Evolutionary conservation across 2,113 vertebrate genomes (phyloP).

Genomic region (Clarias gariepinus): DNA sequence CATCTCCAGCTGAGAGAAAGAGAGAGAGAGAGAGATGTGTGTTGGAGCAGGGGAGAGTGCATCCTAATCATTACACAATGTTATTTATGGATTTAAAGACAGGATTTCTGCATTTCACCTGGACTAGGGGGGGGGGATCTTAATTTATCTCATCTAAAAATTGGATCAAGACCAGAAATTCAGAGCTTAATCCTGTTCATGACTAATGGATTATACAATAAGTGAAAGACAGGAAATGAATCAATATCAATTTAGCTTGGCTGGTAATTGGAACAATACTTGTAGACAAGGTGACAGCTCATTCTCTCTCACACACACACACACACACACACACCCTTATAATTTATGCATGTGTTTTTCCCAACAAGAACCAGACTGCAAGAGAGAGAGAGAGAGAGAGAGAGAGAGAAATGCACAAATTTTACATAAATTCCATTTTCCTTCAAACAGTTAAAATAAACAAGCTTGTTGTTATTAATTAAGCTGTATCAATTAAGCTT

Average conservation of each 20-base stretch:
- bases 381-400: background rate
- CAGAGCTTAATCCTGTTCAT: background rate
- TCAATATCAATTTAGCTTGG: background rate
- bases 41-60: background rate
- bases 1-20: conserved; percentile 73
- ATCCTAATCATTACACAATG: background rate
- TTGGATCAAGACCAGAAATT: background rate
- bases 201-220: conserved; percentile 4
- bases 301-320: too few relatives aligned
- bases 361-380: background rate
- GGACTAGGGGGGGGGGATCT: background rate
- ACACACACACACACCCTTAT: conserved; percentile 3
- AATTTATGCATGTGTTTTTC: conserved; percentile 44
- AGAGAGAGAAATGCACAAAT: background rate
- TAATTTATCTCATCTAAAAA: background rate
- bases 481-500: background rate
- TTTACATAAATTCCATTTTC: background rate
- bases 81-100: background rate
- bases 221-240: background rate
- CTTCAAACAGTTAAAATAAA: too few relatives aligned
- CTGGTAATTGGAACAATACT: background rate
- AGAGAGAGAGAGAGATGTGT: background rate
- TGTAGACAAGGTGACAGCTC: conserved; percentile 11
- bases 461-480: background rate
- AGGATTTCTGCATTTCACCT: background rate